Conservation (phyloP, 2,797 vertebrate species). For the Manis crassicaudata region DNA sequence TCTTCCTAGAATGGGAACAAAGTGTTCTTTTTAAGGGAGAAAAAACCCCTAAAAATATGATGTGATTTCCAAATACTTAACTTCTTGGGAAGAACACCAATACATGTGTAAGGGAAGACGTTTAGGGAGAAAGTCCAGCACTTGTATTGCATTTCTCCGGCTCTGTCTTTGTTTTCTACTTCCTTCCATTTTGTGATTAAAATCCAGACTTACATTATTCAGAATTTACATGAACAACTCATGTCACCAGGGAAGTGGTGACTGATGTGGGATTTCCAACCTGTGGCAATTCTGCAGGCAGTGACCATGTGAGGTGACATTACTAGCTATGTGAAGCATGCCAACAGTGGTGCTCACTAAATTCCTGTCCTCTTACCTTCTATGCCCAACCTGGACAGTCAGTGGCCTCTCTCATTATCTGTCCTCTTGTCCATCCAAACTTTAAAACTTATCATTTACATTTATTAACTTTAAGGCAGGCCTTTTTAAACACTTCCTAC, state of each 20-base stretch:
- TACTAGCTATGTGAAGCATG: neutral
- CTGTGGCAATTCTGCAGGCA: neutral
- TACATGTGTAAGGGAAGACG: neutral
- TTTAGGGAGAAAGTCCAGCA: neutral
- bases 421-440: neutral
- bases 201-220: conserved; percentile 25
- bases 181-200: conserved; percentile 58
- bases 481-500: neutral
- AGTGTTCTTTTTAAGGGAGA: conserved; percentile 59
- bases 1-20: conserved; percentile 65
- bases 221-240: neutral
- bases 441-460: neutral
- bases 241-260: conserved; percentile 43
- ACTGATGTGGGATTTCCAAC: conserved; percentile 62
- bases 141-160: neutral
- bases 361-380: neutral
- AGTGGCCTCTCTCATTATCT: neutral
- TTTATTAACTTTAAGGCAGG: neutral
- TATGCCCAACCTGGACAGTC: neutral
- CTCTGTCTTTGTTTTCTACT: conserved; percentile 57
- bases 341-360: rapidly evolving
- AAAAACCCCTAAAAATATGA: neutral
- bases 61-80: conserved; percentile 63
- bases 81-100: neutral
- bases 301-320: neutral